phyloP scores from a whole-genome alignment of 2,888 invertebrate genomes.

The Acanthosepion esculentum region DNA sequence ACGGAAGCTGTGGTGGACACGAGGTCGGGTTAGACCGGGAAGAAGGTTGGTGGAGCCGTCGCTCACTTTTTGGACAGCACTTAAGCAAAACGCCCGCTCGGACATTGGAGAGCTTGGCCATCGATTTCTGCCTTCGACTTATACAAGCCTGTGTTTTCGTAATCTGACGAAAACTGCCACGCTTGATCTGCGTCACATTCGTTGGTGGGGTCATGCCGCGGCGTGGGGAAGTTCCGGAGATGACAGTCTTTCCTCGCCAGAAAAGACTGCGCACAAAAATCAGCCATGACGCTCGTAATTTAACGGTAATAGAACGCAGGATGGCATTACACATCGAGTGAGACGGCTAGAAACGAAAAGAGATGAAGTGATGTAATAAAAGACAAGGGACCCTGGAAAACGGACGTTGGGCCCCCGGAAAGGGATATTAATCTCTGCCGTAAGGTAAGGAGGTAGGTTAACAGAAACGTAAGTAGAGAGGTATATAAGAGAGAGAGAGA shows the following conservation, averaged over 20 bases:
- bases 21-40: background rate
- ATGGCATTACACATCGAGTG: conserved; percentile 33
- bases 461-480: background rate
- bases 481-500: too few relatives aligned
- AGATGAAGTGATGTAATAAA: background rate
- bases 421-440: conserved; percentile 15
- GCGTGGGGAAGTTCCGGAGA: background rate
- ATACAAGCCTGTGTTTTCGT: background rate
- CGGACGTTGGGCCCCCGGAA: background rate
- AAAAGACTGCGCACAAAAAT: background rate
- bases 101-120: background rate
- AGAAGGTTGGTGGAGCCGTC: background rate
- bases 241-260: background rate
- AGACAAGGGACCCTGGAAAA: background rate
- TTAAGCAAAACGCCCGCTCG: conserved; percentile 7
- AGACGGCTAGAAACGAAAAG: background rate
- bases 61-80: background rate
- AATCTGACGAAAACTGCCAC: conserved; percentile 16
- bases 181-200: background rate
- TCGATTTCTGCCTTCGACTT: background rate
- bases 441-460: background rate
- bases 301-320: conserved; percentile 17
- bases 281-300: conserved; percentile 33
- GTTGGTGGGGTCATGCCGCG: background rate
- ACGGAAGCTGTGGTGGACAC: background rate